Conservation (phyloP, 2,888 invertebrate species). For the Pandemis corylana region DNA sequence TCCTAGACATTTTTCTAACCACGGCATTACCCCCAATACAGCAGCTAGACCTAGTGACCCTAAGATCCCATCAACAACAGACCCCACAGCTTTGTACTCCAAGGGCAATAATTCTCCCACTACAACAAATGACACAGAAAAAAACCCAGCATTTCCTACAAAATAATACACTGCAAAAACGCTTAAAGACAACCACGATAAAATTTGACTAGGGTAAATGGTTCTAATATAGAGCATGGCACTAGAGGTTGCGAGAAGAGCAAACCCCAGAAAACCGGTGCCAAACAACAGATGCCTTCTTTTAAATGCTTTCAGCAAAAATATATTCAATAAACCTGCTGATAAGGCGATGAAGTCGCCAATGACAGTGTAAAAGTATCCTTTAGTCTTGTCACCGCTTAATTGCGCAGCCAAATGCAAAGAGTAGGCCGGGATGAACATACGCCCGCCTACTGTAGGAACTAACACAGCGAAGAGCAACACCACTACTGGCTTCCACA, state of each 20-base stretch:
- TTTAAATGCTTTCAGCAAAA: conserved; percentile 4
- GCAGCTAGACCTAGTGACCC: background rate
- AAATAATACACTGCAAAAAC: conserved; percentile 29
- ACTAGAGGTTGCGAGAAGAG: background rate
- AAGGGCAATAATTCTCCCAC: conserved; percentile 39
- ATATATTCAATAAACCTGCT: conserved; percentile 1
- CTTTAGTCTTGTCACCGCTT: conserved; percentile 33
- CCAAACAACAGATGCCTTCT: conserved; percentile 24
- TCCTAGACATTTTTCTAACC: conserved; percentile 12
- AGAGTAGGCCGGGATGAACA: conserved; percentile 37
- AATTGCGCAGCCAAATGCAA: conserved; percentile 28
- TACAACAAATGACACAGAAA: conserved; percentile 23
- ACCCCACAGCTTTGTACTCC: conserved; percentile 37
- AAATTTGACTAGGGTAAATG: conserved; percentile 2
- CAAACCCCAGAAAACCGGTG: conserved; percentile 8
- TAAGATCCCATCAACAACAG: conserved; percentile 30
- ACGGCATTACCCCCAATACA: conserved; percentile 9
- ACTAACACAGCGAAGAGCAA: conserved; percentile 23
- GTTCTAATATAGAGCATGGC: conserved; percentile 11
- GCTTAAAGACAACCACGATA: conserved; percentile 14
- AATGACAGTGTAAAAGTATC: conserved; percentile 22
- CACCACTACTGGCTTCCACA: conserved; percentile 37
- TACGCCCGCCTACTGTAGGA: conserved; percentile 30
- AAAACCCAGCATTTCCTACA: conserved; percentile 1
- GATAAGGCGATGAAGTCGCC: conserved; percentile 25